Evolutionary conservation across 37 sponge, comb jelly and placozoan species (phyloP), one percentile per base, ranked within the genome.

Genomic region (Cliona cf. orientalis): DNA sequence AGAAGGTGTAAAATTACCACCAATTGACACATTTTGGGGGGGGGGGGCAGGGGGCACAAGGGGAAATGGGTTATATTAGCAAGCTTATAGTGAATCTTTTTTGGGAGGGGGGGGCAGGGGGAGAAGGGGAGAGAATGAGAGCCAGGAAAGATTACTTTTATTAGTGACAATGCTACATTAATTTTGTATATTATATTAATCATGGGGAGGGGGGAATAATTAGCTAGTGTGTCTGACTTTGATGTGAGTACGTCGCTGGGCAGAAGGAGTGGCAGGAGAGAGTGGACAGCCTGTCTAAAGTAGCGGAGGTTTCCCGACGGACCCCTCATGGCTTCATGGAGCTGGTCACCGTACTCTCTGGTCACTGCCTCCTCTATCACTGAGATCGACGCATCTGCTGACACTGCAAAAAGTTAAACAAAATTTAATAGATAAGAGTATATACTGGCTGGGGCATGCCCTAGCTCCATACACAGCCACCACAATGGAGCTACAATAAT

Each of bases 271-370:
- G 92, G 87, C 40, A 86, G 40, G 5, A 82, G 72, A 22, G 66
- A 36, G 9, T 43, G 46, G 41, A 58, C 31, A 39, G 87, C 63
- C 12, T 78, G 83, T 60, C 83, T 42, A 58, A 87, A 86, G 74
- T 91, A 91, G 39, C 46, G 34, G 22, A 61, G 45, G 45, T 91
- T 76, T 2, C 75, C 84, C 19, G 72, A 64, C 38, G 2, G 1
- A 0, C 84, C 89, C 28, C 82, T 72, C 66, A 88, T 42, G 29
- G 90, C 85, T 21, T 57, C 35, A 73, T 88, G 89, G 28, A 72
- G 29, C 59, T 73, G 64, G 68, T 43, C 29, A 5, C 89, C 85
- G 38, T 72, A 70, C 33, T 80, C 81, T 0, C 33, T 22, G 21
- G 84, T 23, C 36, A 81, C 83, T n/a, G 78, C 83, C 5, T 43